phyloP scores from a whole-genome alignment of 2,888 invertebrate species.

The Dryomyza anilis region DNA sequence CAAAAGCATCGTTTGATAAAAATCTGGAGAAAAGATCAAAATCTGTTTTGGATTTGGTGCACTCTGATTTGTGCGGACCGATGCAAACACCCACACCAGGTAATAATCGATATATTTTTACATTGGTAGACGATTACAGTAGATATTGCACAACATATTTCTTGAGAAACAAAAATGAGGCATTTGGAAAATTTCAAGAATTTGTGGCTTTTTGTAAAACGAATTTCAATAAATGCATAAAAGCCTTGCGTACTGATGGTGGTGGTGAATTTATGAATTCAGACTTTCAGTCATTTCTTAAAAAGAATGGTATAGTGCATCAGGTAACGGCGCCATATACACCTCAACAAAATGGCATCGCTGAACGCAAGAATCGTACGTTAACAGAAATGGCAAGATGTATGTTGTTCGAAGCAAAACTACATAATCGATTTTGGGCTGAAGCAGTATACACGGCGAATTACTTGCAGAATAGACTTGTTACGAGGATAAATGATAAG shows the following conservation, averaged over 20 bases:
- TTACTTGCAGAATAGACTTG: not conserved
- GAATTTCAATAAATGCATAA: not conserved
- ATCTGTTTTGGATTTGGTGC: not conserved
- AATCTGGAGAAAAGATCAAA: not conserved
- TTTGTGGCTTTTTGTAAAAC: not conserved
- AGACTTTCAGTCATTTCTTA: not conserved
- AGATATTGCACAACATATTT: not conserved
- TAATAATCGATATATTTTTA: not conserved
- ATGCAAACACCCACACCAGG: not conserved
- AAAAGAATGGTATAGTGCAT: not conserved
- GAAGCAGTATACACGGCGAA: not conserved
- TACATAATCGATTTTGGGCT: not conserved
- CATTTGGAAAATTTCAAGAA: not conserved
- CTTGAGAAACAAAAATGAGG: not conserved
- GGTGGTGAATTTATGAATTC: not conserved
- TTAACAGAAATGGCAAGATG: slow-evolving; percentile 3
- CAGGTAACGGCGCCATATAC: slow-evolving; percentile 19
- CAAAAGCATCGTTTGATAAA: not conserved
- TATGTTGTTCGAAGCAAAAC: not conserved
- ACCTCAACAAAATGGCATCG: slow-evolving; percentile 11
- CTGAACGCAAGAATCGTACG: slow-evolving; percentile 15
- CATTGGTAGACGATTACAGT: not conserved
- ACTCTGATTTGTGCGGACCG: not conserved
- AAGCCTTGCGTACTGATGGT: not conserved
- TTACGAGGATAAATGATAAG: slow-evolving; percentile 19